phyloP scores from a whole-genome alignment of 53 echinoderm and acorn worm species.

The Henricia sp. region DNA sequence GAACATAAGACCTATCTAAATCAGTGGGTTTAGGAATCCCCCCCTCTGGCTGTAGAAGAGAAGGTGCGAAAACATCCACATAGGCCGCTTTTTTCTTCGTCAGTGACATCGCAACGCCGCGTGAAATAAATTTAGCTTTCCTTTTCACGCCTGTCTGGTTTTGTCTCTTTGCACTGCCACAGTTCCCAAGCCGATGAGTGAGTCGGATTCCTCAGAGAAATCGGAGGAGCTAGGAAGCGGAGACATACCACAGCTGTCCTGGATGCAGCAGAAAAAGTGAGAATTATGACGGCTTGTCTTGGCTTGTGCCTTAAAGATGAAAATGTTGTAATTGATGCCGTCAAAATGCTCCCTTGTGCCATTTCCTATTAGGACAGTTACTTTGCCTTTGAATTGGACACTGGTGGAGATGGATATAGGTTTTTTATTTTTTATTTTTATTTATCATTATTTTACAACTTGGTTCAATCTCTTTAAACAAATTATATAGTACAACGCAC shows the following conservation, averaged over 20 bases:
- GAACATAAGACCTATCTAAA: not conserved
- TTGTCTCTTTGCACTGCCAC: slow-evolving; percentile 13
- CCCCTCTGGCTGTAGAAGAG: not conserved
- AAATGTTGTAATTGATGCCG: no score
- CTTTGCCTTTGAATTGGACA: no score
- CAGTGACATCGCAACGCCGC: not conserved
- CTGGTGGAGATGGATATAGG: no score
- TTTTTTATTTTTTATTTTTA: no score
- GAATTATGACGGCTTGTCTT: slow-evolving; percentile 1
- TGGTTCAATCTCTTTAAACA: no score
- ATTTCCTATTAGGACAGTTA: no score
- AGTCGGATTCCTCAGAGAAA: slow-evolving; percentile 94
- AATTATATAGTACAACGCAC: no score
- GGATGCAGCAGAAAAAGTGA: slow-evolving; percentile 92
- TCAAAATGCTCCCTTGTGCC: no score
- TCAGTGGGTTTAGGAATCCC: slow-evolving; percentile 3
- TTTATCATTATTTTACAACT: no score
- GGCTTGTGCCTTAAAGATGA: no score
- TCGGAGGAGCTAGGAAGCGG: slow-evolving; percentile 93
- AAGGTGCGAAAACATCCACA: slow-evolving; percentile 24
- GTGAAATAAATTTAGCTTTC: slow-evolving; percentile 27
- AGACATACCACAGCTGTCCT: slow-evolving; percentile 89
- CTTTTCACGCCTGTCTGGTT: slow-evolving; percentile 31
- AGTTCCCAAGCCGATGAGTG: slow-evolving; percentile 95
- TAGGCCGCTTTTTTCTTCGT: slow-evolving; percentile 1